Base-by-base conservation (phyloP, 2,797 vertebrate species). In the Gallinago solitaria region DNA sequence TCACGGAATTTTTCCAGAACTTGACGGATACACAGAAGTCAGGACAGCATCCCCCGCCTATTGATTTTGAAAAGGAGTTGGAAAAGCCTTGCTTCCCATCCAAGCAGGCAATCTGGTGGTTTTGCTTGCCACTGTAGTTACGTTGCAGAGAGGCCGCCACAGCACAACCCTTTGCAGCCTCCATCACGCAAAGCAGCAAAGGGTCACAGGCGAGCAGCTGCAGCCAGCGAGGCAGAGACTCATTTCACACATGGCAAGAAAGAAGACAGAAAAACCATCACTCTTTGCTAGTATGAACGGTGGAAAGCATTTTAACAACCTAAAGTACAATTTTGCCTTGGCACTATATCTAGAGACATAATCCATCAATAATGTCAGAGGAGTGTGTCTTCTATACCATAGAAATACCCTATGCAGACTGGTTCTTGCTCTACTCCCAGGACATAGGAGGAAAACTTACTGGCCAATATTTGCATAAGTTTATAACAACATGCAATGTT, bases 211-310 rank as follows among this genome's bases (percentile, higher is more conserved):
- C 0, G 79, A 92, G 73, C 65, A 74, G 80, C 57, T 16, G 21
- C 27, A 78, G 37, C 63, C 89, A 77, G 37, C 61, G 93, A 95
- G 45, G 79, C 47, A 80, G 74, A 95, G 78, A 91, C 74, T 96
- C 69, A 92, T 95, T 97, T 97, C 92, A 89, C 30, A 41, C 94
- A 59, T 69, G 92, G 92, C 47, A 68, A 93, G 75, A 93, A 91
- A 84, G 76, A 71, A 71, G 95, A 81, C 41, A 81, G 87, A 64
- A 91, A 88, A 88, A 7, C 13, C 45, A 83, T 96, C 70, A 94
- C 69, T 89, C 64, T 53, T 24, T 61, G 57, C 57, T 95, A 47
- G 37, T 20, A 51, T 35, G 53, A 54, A 57, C 50, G 84, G 80
- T 83, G 71, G 69, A 73, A 86, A 93, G 35, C 32, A 83, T 82